Evolutionary conservation across 2,113 vertebrate species (phyloP).

Genomic region (Varanus salvator): DNA sequence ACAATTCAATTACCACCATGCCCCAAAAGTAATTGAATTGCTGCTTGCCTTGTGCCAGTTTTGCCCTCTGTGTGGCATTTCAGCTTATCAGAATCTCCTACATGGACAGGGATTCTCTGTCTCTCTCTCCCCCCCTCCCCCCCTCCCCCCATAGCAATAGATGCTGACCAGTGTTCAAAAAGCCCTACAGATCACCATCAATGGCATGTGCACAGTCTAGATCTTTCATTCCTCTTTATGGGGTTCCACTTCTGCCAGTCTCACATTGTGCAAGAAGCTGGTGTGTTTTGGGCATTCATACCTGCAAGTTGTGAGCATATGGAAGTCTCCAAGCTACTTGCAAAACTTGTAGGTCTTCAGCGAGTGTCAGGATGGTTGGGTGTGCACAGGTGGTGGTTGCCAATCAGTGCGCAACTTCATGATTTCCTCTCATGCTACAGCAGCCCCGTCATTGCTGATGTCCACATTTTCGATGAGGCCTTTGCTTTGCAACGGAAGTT

Average conservation of each 20-base stretch:
- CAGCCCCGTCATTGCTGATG: conserved; percentile 59
- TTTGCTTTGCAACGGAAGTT: conserved; percentile 17
- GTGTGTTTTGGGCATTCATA: background rate
- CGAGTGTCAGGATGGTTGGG: background rate
- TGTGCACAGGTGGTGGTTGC: background rate
- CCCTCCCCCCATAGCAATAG: background rate
- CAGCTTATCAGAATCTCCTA: background rate
- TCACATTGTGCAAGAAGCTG: background rate
- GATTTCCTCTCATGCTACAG: conserved; percentile 25
- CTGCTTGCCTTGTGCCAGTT: background rate
- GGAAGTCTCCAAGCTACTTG: background rate
- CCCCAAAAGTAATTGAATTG: background rate
- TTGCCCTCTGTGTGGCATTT: background rate
- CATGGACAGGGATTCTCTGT: background rate
- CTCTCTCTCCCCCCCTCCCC: background rate
- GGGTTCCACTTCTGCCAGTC: background rate
- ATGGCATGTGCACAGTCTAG: background rate
- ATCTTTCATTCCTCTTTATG: background rate
- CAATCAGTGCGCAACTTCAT: too few species aligned
- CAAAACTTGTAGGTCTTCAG: background rate
- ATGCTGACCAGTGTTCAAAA: background rate
- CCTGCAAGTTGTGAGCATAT: background rate
- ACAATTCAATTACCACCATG: background rate
- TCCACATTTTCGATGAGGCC: conserved; percentile 26
- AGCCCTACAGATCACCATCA: background rate